Base-by-base conservation (phyloP, 2,797 vertebrate species). In the Staurois parvus region DNA sequence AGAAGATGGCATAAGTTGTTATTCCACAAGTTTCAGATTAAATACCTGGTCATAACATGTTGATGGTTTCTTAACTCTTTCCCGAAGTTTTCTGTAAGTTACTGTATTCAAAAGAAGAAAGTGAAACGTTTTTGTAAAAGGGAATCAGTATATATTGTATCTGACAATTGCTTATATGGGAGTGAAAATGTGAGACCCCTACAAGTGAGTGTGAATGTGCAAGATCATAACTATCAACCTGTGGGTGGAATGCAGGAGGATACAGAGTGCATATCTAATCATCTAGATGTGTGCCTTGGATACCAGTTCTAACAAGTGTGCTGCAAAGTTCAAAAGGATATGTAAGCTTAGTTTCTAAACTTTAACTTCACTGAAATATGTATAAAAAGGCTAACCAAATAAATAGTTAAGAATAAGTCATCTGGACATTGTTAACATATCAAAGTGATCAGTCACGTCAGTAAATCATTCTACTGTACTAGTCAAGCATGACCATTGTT, bases 181-280 rank as follows among this genome's bases (percentile, higher is more conserved):
- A 81, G 66, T 69, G 11, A 75, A 32, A 21, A 32, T 42, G 42
- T 32, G 30, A 81, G 62, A 81, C 72, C 66, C 48, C 12, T 80
- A 74, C 48, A 64, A 81, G 62, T 74, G 24, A 29, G 56, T 75
- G 40, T 83, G 29, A 67, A 66, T 75, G 78, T 66, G 32, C n/a
- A 81, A 28, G 64, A 81, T 76, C 62, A 69, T 85, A 75, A 76
- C 62, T 68, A 79, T 76, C 66, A 24, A 52, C 62, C 72, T 81
- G 59, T 45, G 84, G 75, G 42, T 81, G 78, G 72, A 85, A 85
- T 85, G 84, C 72, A 69, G 48, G 26, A 75, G 56, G 59, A 84
- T 73, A 67, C 12, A 72, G 76, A 85, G 37, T 79, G 52, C 59
- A 68, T 75, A 56, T 74, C 76, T 74, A 79, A 85, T 85, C 64